Base-by-base conservation (phyloP, 2,113 vertebrate species). In the Pithys albifrons region DNA sequence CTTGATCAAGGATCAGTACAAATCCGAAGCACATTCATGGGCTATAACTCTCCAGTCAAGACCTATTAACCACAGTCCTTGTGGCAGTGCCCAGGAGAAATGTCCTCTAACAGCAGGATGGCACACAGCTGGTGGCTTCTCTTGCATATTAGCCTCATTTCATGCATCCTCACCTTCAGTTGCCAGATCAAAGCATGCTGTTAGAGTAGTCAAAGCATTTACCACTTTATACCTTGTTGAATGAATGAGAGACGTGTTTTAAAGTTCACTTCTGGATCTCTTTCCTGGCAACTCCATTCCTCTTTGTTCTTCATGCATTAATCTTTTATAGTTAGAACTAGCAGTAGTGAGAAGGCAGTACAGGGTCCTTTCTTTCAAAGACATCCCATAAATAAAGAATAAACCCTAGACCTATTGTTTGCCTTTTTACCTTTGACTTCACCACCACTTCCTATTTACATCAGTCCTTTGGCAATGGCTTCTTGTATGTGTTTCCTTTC, bases 311-410 rank as follows among this genome's bases (percentile, higher is more conserved):
- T 84, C 15, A 29, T 46, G 61, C 1, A 10, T 74, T 91, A 61
- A 82, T 88, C 54, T 91, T 91, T 85, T 39, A 81, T 39, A 79
- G 61, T 57, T 95, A 86, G 72, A 78, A 52, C 55, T 57, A 69
- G 7, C 9, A 81, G 52, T 16, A 84, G 72, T 49, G 23, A 89
- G 83, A 88, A 91, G 49, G 41, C 43, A 78, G 83, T 80, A 37
- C 45, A 52, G 72, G 24, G 70, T 78, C 80, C 49, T 31, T 83
- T 86, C 66, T 48, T 94, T 93, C 82, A 93, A 93, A 97, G 64
- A 19, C 35, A 59, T 62, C 28, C 45, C 67, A 71, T 86, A 95
- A 93, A 86, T 93, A 93, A 88, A 85, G 69, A 80, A 84, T 59
- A 91, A 72, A 46, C 37, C 71, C 39, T 57, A 72, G 69, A 80